These are phyloP conservation scores for Epinotia bilunana DNA, from an alignment of 2,888 invertebrate genomes.

Conservation along the genomic window DNA sequence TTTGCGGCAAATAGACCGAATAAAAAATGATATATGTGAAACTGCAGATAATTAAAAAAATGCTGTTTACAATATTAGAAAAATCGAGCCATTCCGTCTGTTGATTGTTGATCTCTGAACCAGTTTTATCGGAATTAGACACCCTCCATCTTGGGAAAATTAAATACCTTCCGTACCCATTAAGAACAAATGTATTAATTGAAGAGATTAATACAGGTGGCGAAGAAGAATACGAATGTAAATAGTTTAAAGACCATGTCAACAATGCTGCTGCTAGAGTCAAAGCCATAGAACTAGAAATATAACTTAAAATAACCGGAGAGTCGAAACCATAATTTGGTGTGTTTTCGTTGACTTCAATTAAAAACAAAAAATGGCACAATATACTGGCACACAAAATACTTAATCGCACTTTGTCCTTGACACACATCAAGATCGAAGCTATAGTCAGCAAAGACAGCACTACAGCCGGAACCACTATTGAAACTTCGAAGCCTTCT, in stretches of 20 bases:
- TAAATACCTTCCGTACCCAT: slow-evolving; percentile 48
- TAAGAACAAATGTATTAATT: slow-evolving; percentile 53
- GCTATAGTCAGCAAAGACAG: slow-evolving; percentile 10
- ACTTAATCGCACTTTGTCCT: slow-evolving; percentile 17
- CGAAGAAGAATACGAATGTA: slow-evolving; percentile 48
- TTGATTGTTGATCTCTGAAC: slow-evolving; percentile 39
- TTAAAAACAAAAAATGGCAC: slow-evolving; percentile 27
- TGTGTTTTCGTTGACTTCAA: slow-evolving; percentile 20
- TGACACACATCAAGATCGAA: slow-evolving; percentile 1
- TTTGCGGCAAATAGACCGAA: slow-evolving; percentile 52
- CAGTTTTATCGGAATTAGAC: slow-evolving; percentile 30
- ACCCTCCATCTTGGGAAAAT: slow-evolving; percentile 54
- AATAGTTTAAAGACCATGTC: slow-evolving; percentile 51
- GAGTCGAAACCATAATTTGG: slow-evolving; percentile 36
- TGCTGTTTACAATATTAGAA: slow-evolving; percentile 54
- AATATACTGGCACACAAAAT: slow-evolving; percentile 27
- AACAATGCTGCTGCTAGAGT: slow-evolving; percentile 51
- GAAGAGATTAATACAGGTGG: slow-evolving; percentile 52
- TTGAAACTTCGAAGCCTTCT: slow-evolving; percentile 26
- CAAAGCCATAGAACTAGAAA: slow-evolving; percentile 45
- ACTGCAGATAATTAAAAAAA: slow-evolving; percentile 46
- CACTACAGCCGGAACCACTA: slow-evolving; percentile 21
- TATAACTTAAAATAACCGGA: slow-evolving; percentile 33
- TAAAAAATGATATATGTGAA: slow-evolving; percentile 55
- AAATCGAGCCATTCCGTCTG: slow-evolving; percentile 56